Conservation (phyloP, 2,888 invertebrate genomes). For the Torymus aiolomorphi region DNA sequence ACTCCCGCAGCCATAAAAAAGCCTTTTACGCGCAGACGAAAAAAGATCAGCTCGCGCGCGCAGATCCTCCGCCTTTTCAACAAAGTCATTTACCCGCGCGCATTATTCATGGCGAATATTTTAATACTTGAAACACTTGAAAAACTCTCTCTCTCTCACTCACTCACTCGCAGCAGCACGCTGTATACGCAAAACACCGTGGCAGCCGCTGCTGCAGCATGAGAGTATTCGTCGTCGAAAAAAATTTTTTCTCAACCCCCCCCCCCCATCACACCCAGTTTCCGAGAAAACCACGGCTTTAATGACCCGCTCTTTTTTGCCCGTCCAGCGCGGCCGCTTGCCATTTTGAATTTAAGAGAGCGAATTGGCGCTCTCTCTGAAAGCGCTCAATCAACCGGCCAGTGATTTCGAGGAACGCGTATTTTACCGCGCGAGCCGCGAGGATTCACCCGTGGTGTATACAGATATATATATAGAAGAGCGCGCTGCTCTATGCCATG, state of each 20-base stretch:
- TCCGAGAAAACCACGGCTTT: conserved; percentile 6
- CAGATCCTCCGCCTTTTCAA: conserved; percentile 38
- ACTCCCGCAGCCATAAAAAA: too few relatives aligned
- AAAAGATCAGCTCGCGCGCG: background rate
- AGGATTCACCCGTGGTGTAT: too few relatives aligned
- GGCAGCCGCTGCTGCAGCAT: too few relatives aligned
- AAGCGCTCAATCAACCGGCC: conserved; percentile 16
- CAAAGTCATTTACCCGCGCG: conserved; percentile 42
- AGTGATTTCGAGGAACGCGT: conserved; percentile 36
- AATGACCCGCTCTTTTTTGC: background rate
- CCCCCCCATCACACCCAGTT: too few relatives aligned
- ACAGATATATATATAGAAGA: background rate
- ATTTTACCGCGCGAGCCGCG: background rate
- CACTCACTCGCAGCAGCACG: background rate
- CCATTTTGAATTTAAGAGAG: conserved; percentile 36
- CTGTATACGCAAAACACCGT: background rate
- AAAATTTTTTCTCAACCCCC: too few relatives aligned
- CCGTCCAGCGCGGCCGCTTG: background rate
- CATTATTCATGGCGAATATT: conserved; percentile 50
- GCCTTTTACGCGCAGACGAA: too few relatives aligned
- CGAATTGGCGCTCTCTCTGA: background rate
- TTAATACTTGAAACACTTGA: conserved; percentile 40
- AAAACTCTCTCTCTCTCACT: too few relatives aligned
- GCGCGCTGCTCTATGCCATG: background rate
- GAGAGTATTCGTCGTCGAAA: too few relatives aligned